Evolutionary conservation across 2,888 invertebrate species (phyloP).

Genomic region (Drosophila borealis): DNA sequence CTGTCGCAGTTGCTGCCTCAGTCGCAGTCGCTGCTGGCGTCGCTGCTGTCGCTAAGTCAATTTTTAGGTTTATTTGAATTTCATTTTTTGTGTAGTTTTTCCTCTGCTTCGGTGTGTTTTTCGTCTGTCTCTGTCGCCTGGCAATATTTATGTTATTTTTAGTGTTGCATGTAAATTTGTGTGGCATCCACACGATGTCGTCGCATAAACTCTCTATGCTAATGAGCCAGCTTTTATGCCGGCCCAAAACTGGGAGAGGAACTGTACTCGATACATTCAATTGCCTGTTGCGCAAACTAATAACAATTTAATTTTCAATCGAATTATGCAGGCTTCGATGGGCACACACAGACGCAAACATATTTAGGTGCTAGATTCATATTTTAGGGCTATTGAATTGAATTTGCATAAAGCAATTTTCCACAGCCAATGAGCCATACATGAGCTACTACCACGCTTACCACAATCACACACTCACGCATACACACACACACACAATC

Average conservation of each 20-base stretch:
- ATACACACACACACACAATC: not conserved
- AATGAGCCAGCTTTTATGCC: constrained; percentile 69
- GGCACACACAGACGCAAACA: constrained; percentile 24
- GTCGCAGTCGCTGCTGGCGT: constrained; percentile 28
- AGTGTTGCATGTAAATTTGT: constrained; percentile 72
- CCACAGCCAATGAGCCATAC: constrained; percentile 29
- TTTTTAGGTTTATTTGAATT: constrained; percentile 80
- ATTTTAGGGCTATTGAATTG: constrained; percentile 38
- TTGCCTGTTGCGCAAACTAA: constrained; percentile 71
- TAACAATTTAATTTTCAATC: constrained; percentile 76
- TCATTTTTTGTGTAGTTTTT: constrained; percentile 69
- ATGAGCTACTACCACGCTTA: constrained; percentile 22
- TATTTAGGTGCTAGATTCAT: constrained; percentile 8
- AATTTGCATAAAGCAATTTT: constrained; percentile 69
- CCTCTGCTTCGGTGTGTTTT: constrained; percentile 22
- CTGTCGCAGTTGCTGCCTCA: constrained; percentile 43
- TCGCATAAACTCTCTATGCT: constrained; percentile 51
- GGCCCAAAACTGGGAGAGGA: constrained; percentile 50
- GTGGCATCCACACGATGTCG: constrained; percentile 29
- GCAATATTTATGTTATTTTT: constrained; percentile 68
- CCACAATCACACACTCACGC: not conserved
- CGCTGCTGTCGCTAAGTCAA: constrained; percentile 68
- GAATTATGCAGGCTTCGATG: constrained; percentile 68
- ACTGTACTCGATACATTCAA: constrained; percentile 36
- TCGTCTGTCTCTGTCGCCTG: constrained; percentile 34